Evolutionary conservation across 2,113 vertebrate genomes (phyloP).

Genomic region (Hucho hucho): DNA sequence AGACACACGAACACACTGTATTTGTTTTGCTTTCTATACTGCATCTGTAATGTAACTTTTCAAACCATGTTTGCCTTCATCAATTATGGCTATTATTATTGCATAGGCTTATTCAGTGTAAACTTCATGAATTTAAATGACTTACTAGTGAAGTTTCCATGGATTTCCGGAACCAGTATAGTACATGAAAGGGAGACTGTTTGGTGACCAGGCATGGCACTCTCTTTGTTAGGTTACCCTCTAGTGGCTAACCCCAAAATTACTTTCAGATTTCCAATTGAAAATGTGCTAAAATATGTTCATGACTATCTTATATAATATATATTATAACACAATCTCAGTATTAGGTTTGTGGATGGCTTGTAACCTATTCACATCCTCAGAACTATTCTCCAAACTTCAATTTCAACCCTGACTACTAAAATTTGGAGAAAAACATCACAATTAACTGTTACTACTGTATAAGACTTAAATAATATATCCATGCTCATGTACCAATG

Average conservation of each 20-base stretch:
- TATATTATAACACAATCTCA: too few species aligned
- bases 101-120: not conserved
- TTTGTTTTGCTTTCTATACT: not conserved
- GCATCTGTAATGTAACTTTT: not conserved
- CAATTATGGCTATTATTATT: not conserved
- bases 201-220: too few species aligned
- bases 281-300: too few species aligned
- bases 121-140: not conserved
- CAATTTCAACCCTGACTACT: not conserved
- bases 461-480: not conserved
- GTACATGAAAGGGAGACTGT: not conserved
- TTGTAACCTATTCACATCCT: too few species aligned
- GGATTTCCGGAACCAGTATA: not conserved
- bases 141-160: not conserved
- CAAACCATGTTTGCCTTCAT: not conserved
- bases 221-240: conserved; percentile 21
- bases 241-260: not conserved
- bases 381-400: too few species aligned
- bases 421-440: not conserved
- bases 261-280: not conserved
- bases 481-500: conserved; percentile 1
- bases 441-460: not conserved
- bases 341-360: too few species aligned
- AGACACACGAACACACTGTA: not conserved
- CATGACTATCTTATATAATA: too few species aligned